Percentiles rank a stretch among this genome's conserved stretches.
Evolutionary conservation across 2,113 vertebrate genomes (phyloP).

Genomic region (Zapus hudsonius): DNA sequence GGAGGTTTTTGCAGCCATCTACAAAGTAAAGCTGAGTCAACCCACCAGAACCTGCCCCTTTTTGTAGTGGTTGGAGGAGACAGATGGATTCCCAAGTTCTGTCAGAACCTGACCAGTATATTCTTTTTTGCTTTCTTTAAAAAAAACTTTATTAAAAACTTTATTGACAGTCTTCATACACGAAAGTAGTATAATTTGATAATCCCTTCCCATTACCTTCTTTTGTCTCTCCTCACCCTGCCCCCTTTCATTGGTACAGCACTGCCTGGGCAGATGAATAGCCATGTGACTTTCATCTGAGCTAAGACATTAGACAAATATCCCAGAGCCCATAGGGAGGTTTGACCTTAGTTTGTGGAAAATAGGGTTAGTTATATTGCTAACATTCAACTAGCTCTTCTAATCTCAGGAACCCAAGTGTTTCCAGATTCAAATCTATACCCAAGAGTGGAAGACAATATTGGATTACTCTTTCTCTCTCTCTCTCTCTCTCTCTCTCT

Average conservation of each 20-base stretch:
- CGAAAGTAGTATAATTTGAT: no score
- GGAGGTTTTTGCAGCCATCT: neutral
- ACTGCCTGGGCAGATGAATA: neutral
- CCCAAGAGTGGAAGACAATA: neutral
- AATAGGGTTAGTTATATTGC: neutral
- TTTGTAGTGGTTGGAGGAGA: no score
- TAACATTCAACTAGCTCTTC: neutral
- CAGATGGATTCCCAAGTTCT: neutral
- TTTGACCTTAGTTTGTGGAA: neutral
- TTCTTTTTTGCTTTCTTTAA: no score
- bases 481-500: no score
- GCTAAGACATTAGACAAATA: neutral
- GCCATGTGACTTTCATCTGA: neutral
- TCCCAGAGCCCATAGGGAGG: neutral
- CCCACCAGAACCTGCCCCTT: neutral
- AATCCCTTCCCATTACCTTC: no score
- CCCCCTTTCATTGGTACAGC: neutral
- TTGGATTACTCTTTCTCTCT: neutral
- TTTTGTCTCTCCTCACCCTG: no score
- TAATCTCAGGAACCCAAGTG: neutral
- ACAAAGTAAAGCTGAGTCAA: neutral
- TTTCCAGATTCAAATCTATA: neutral
- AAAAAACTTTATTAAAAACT: no score
- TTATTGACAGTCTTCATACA: no score
- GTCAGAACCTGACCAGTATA: neutral